Evolutionary conservation across 2,888 invertebrate genomes (phyloP).

Genomic region (Helicoverpa assulta): DNA sequence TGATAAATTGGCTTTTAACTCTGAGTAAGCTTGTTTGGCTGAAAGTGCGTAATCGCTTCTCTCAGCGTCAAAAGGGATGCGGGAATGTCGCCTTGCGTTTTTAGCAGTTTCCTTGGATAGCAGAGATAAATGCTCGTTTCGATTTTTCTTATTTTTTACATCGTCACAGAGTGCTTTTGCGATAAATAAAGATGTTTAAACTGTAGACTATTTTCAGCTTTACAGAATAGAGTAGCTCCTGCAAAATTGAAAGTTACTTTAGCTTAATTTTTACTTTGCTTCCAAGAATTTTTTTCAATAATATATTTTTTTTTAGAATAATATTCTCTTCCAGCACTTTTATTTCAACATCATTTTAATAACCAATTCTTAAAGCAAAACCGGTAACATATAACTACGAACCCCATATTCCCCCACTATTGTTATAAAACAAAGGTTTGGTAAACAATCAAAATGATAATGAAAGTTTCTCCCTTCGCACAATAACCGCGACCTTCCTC

Average conservation of each 20-base stretch:
- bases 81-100: conserved; percentile 48
- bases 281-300: too few relatives aligned
- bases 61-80: conserved; percentile 49
- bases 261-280: too few relatives aligned
- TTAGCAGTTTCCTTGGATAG: conserved; percentile 29
- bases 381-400: not conserved
- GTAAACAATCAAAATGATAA: conserved; percentile 7
- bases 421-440: conserved; percentile 2
- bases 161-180: not conserved
- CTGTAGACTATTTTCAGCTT: not conserved
- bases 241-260: too few relatives aligned
- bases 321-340: too few relatives aligned
- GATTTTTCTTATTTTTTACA: conserved; percentile 28
- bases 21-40: conserved; percentile 58
- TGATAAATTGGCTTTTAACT: conserved; percentile 64
- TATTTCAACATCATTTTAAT: not conserved
- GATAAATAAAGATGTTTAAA: not conserved
- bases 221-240: too few relatives aligned
- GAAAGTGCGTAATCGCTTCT: conserved; percentile 51
- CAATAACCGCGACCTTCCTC: conserved; percentile 13
- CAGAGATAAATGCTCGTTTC: conserved; percentile 22
- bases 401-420: not conserved
- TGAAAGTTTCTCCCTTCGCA: conserved; percentile 8
- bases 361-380: not conserved
- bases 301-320: too few relatives aligned